Conservation (phyloP, 2,797 vertebrate species). For the Sphenopsis melanotis region DNA sequence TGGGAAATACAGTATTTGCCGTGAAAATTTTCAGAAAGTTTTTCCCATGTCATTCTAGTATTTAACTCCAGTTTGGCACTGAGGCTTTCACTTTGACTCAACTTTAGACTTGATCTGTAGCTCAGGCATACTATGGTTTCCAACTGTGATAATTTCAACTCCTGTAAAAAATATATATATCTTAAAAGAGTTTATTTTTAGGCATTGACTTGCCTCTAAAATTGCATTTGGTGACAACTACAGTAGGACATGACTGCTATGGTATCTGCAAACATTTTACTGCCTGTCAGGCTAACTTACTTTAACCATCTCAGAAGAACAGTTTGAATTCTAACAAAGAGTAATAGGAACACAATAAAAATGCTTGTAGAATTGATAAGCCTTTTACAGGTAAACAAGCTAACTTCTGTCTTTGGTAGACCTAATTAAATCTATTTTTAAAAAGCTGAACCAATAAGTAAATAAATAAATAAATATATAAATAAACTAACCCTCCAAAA, state of each 20-base stretch:
- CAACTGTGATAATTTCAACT: not conserved
- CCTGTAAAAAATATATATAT: not conserved
- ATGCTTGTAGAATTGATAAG: not conserved
- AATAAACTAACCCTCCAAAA: not conserved
- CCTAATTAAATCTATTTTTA: not conserved
- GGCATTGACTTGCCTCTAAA: not conserved
- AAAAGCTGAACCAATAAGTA: not conserved
- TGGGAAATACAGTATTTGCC: not conserved
- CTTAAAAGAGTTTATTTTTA: not conserved
- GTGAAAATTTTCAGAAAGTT: not conserved
- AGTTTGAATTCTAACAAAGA: not conserved
- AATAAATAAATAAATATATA: not conserved
- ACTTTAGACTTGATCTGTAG: not conserved
- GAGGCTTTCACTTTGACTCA: not conserved
- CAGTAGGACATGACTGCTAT: not conserved
- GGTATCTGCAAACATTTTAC: not conserved
- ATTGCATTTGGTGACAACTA: not conserved
- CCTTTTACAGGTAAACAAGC: not conserved
- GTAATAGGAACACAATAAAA: not conserved
- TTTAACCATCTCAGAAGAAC: not conserved
- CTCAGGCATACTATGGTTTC: not conserved
- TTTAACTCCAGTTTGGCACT: not conserved
- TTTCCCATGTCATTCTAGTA: not conserved
- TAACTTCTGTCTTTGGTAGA: not conserved
- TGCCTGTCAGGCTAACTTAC: not conserved